A percentile compares a stretch with the other conserved stretches of the same genome.
These are phyloP conservation scores for Amazona finschi DNA, from an alignment of 2,797 vertebrate genomes.

Conservation along the genomic window DNA sequence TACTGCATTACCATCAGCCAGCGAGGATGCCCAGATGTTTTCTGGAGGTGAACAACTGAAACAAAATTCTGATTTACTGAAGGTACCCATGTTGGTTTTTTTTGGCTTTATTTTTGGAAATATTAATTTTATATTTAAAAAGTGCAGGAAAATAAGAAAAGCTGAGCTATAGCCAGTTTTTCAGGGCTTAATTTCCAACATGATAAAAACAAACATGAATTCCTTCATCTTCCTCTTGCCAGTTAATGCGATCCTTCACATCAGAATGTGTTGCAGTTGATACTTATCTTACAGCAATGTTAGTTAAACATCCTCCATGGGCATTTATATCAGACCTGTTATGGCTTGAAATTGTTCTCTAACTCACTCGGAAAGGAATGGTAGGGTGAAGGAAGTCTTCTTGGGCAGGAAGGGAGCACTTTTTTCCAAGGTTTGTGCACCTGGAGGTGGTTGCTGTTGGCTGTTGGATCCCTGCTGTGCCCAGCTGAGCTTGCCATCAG, in stretches of 20 bases:
- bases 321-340: accelerated
- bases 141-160: not conserved
- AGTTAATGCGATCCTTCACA: not conserved
- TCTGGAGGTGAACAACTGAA: not conserved
- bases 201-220: not conserved
- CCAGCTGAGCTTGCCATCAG: accelerated
- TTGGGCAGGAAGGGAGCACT: not conserved
- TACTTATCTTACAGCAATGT: not conserved
- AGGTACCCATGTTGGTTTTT: not conserved
- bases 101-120: not conserved
- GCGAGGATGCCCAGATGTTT: accelerated
- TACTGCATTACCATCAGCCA: not conserved
- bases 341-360: not conserved
- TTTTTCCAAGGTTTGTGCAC: not conserved
- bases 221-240: not conserved
- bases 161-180: not conserved
- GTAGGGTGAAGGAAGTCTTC: not conserved
- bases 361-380: not conserved
- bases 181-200: not conserved
- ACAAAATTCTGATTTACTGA: not conserved
- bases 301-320: not conserved
- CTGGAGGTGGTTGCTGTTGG: accelerated
- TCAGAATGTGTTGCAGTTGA: accelerated
- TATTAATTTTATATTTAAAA: not conserved
- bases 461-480: not conserved